Base-by-base conservation (phyloP, 2,113 vertebrate genomes). In the Stomatorhinus ivindoensis region DNA sequence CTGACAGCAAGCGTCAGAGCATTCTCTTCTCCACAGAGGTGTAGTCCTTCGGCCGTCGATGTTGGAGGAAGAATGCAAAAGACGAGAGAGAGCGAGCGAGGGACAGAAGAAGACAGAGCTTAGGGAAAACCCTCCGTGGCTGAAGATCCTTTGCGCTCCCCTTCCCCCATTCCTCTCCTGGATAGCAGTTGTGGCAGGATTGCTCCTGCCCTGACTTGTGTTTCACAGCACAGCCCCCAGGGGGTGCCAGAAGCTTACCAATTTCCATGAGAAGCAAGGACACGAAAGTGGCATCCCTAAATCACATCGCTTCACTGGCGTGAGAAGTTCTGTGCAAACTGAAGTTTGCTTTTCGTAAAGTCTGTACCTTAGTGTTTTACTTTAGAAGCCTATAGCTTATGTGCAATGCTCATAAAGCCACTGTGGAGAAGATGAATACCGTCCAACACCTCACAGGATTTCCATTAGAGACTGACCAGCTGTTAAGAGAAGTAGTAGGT, bases 1-100 rank as follows among this genome's bases (percentile, higher is more conserved):
- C 98, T 0, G 98, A 99, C 95, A 98, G 98, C 94, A 99, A 99
- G 94, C 96, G 98, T 88, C 98, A 99, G 94, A 99, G 98, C 92
- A 97, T 99, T 93, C 97, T 99, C 35, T 99, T 99, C 92, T 99
- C 98, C 93, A 99, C 98, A 0, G 98, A 99, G 94, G 98, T 99
- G 92, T 99, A 97, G 94, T 50, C 39, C 21, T 10, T 35, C 76
- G 69, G 13, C 84, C 47, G 65, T 17, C 24, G 13, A 83, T 24
- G 35, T 15, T 17, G 31, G 19, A 53, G 31, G 39, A 31, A 55
- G 31, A 83, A 55, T 10, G 17, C 13, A 31, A 24, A 53, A 80
- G 17, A 39, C 31, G 69, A 76, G 69, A 76, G 47, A 27, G 44
- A 39, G 90, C 88, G 88, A 89, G 89, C 85, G 58, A 19, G 89